These are phyloP conservation scores for Muscina levida DNA, from an alignment of 2,888 invertebrate genomes.

Conservation along the genomic window DNA sequence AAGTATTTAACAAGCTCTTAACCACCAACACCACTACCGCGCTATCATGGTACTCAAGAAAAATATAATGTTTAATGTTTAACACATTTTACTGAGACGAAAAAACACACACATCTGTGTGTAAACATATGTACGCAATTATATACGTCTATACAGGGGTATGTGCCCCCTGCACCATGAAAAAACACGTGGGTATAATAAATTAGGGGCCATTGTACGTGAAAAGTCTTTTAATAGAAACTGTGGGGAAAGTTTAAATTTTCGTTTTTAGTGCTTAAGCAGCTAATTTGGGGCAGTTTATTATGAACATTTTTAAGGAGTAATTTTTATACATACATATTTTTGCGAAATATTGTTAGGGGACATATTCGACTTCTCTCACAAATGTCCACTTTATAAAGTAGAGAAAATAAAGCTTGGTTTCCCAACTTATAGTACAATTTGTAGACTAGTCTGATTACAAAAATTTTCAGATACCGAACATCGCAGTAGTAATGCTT, in stretches of 20 bases:
- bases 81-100: conserved; percentile 49
- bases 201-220: conserved; percentile 36
- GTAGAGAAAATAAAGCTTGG: no score
- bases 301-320: no score
- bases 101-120: not conserved
- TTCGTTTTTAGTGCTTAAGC: not conserved
- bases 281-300: no score
- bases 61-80: conserved; percentile 57
- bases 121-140: conserved; percentile 5
- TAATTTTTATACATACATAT: no score
- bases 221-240: conserved; percentile 33
- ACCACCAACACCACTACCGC: conserved; percentile 30
- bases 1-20: conserved; percentile 68
- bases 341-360: no score
- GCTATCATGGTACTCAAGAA: conserved; percentile 41
- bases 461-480: no score
- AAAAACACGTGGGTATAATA: conserved; percentile 15
- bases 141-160: conserved; percentile 1
- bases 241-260: not conserved
- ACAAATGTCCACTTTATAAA: no score
- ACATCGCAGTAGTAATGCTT: no score
- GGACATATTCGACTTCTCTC: no score
- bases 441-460: no score
- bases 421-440: no score
- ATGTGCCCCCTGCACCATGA: not conserved